Evolutionary conservation across 2,797 vertebrate species (phyloP).

Genomic region (Fistularia commersonii): DNA sequence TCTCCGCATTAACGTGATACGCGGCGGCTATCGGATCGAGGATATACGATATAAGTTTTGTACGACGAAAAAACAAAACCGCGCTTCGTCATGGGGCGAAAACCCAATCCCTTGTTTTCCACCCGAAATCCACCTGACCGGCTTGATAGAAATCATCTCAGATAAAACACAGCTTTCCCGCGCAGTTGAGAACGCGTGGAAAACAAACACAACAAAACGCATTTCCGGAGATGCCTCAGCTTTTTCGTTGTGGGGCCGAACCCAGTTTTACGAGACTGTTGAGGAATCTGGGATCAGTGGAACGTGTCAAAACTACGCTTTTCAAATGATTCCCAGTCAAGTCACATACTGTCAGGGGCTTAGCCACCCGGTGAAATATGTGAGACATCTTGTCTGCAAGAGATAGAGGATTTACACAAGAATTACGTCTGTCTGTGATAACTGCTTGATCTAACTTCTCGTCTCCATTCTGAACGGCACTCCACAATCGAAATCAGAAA

Average conservation of each 20-base stretch:
- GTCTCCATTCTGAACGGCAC: slow-evolving; percentile 24
- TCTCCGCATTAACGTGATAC: slow-evolving; percentile 27
- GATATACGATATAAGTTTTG: slow-evolving; percentile 10
- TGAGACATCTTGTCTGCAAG: slow-evolving; percentile 21
- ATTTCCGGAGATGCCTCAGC: slow-evolving; percentile 28
- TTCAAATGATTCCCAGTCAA: slow-evolving; percentile 48
- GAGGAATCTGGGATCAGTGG: slow-evolving; percentile 13
- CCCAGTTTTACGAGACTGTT: too few species aligned
- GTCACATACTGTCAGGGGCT: slow-evolving; percentile 34
- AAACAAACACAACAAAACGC: slow-evolving; percentile 32
- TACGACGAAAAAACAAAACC: slow-evolving; percentile 19
- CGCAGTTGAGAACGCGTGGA: neutral
- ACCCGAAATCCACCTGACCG: slow-evolving; percentile 33
- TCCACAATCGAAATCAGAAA: slow-evolving; percentile 31
- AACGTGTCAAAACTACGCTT: slow-evolving; percentile 55
- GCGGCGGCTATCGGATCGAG: slow-evolving; percentile 22
- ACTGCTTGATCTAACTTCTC: slow-evolving; percentile 25
- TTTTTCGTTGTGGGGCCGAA: slow-evolving; percentile 6
- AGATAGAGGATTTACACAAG: slow-evolving; percentile 24
- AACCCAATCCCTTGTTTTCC: slow-evolving; percentile 25
- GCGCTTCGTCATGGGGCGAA: neutral
- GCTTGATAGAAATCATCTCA: slow-evolving; percentile 30
- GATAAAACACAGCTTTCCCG: slow-evolving; percentile 6
- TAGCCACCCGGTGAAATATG: slow-evolving; percentile 28
- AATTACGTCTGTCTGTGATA: slow-evolving; percentile 18